Conservation (phyloP, 2,113 vertebrate genomes). For the Xenopus laevis region DNA sequence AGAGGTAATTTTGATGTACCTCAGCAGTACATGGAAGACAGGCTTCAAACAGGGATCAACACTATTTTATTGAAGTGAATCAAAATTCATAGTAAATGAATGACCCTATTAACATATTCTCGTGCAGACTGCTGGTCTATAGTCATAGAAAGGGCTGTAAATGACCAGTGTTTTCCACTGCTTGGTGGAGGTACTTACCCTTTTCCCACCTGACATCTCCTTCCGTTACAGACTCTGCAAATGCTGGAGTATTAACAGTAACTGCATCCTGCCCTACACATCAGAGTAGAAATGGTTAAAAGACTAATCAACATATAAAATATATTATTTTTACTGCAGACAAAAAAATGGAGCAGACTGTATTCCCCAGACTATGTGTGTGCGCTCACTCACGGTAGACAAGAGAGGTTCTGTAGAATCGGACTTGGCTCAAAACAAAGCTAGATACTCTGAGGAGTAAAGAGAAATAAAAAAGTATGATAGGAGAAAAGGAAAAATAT, state of each 20-base stretch:
- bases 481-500: neutral
- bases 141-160: too few relatives aligned
- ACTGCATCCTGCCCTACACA: conserved; percentile 83
- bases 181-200: conserved; percentile 63
- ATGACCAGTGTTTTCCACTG: too few relatives aligned
- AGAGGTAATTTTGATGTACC: too few relatives aligned
- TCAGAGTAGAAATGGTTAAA: conserved; percentile 35
- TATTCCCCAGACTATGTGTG: too few relatives aligned
- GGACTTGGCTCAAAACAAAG: neutral
- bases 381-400: conserved; percentile 22
- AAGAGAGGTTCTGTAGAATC: conserved; percentile 21
- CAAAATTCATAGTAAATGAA: too few relatives aligned
- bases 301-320: neutral
- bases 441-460: neutral
- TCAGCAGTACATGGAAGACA: too few relatives aligned
- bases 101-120: too few relatives aligned
- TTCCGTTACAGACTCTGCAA: conserved; percentile 98
- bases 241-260: conserved; percentile 92
- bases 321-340: neutral
- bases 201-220: conserved; percentile 99
- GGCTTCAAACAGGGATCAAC: too few relatives aligned
- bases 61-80: too few relatives aligned
- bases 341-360: too few relatives aligned
- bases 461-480: neutral
- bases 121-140: too few relatives aligned